Evolutionary conservation across 2,888 invertebrate genomes (phyloP).

Genomic region (Drosophila niveifrons): DNA sequence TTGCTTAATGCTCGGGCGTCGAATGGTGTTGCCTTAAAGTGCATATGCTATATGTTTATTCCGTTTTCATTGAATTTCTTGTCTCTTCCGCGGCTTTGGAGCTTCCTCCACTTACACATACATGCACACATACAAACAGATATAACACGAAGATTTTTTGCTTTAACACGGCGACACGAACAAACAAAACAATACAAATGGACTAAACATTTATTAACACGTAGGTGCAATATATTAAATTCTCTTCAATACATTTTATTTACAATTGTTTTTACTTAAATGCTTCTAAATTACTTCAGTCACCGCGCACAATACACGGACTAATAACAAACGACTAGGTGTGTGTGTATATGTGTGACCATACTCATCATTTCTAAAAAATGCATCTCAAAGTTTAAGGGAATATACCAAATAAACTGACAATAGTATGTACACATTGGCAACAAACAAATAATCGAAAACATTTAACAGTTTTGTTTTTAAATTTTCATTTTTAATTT

Average conservation of each 20-base stretch:
- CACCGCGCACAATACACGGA: slow-evolving; percentile 49
- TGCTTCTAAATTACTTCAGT: slow-evolving; percentile 42
- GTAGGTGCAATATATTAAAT: slow-evolving; percentile 43
- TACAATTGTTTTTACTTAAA: slow-evolving; percentile 37
- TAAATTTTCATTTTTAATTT: slow-evolving; percentile 6
- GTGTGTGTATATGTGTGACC: not conserved
- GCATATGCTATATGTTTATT: slow-evolving; percentile 33
- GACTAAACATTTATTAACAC: slow-evolving; percentile 41
- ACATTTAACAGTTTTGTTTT: not conserved
- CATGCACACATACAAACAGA: slow-evolving; percentile 47
- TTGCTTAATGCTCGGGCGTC: slow-evolving; percentile 29
- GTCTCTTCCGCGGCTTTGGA: slow-evolving; percentile 55
- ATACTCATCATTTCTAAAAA: not conserved
- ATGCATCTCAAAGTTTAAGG: no score
- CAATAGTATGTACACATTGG: slow-evolving; percentile 42
- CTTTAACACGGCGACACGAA: slow-evolving; percentile 36
- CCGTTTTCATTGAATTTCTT: slow-evolving; percentile 53
- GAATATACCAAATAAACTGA: not conserved
- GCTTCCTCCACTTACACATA: slow-evolving; percentile 57
- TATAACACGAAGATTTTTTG: slow-evolving; percentile 39
- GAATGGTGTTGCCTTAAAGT: slow-evolving; percentile 21
- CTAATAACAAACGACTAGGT: slow-evolving; percentile 65
- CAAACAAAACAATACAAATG: slow-evolving; percentile 34
- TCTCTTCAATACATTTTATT: slow-evolving; percentile 55
- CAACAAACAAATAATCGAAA: not conserved